Conservation (phyloP, 2,797 vertebrate species). For the Lithobates sylvaticus region DNA sequence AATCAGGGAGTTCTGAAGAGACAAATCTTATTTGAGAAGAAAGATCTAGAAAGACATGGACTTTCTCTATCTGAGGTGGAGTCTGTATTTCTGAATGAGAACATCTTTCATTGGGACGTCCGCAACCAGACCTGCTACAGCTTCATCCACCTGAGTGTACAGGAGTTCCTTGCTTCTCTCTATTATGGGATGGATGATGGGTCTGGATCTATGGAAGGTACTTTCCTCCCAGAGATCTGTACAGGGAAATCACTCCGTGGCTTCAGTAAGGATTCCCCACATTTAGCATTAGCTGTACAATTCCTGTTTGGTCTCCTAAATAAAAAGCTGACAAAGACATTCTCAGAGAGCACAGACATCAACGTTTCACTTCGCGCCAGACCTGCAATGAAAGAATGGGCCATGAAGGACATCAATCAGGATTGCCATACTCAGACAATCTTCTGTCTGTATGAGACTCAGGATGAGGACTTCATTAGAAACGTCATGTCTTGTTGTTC, state of each 20-base stretch:
- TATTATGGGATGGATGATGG: conserved; percentile 45
- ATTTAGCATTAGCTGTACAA: no score
- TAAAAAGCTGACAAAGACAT: not conserved
- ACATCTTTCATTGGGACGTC: conserved; percentile 50
- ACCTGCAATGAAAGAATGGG: no score
- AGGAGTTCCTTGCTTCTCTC: conserved; percentile 68
- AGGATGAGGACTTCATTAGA: no score
- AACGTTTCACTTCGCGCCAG: not conserved
- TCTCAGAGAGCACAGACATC: not conserved
- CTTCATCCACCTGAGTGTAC: conserved; percentile 63
- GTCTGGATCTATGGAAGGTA: no score
- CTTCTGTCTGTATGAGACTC: no score
- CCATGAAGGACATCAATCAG: no score
- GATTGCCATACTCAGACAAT: no score
- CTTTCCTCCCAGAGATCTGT: no score
- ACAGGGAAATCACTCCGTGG: no score
- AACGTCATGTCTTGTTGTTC: no score
- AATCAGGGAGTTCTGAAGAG: conserved; percentile 56
- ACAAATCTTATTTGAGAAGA: conserved; percentile 63
- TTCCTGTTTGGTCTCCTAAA: not conserved
- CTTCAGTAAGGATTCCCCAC: no score
- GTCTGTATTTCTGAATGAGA: conserved; percentile 59
- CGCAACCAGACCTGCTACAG: no score
- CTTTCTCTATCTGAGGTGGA: conserved; percentile 58
- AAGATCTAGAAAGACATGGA: conserved; percentile 62